Conservation (phyloP, 2,888 invertebrate genomes). For the Piscicola geometra region DNA sequence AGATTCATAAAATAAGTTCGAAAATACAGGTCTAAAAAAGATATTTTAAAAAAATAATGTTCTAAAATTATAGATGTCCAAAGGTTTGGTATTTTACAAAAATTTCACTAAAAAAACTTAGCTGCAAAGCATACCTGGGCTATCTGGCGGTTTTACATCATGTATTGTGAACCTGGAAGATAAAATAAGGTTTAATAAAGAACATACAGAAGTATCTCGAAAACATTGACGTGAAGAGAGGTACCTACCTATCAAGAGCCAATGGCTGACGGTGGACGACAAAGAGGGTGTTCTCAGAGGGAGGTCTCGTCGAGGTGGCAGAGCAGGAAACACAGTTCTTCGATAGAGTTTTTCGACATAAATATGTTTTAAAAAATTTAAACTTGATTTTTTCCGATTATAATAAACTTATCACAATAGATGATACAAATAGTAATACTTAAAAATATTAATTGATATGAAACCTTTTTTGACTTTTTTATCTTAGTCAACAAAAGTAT, state of each 20-base stretch:
- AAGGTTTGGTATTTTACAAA: not conserved
- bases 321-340: slow-evolving; percentile 30
- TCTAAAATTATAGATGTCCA: no score
- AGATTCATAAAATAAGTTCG: no score
- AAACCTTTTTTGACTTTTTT: slow-evolving; percentile 61
- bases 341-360: not conserved
- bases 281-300: slow-evolving; percentile 47
- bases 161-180: slow-evolving; percentile 56
- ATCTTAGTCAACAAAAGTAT: slow-evolving; percentile 63
- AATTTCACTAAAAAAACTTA: no score
- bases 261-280: slow-evolving; percentile 58
- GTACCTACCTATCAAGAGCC: slow-evolving; percentile 54
- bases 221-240: not conserved
- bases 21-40: no score
- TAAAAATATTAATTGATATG: no score
- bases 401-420: no score
- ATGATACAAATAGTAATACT: no score
- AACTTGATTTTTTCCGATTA: no score
- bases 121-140: slow-evolving; percentile 41
- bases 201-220: not conserved
- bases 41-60: no score
- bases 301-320: not conserved
- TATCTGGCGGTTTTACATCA: slow-evolving; percentile 56
- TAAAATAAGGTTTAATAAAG: not conserved
- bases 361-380: no score